phyloP scores from a whole-genome alignment of 2,888 invertebrate species.

The Drosophila anomelani region DNA sequence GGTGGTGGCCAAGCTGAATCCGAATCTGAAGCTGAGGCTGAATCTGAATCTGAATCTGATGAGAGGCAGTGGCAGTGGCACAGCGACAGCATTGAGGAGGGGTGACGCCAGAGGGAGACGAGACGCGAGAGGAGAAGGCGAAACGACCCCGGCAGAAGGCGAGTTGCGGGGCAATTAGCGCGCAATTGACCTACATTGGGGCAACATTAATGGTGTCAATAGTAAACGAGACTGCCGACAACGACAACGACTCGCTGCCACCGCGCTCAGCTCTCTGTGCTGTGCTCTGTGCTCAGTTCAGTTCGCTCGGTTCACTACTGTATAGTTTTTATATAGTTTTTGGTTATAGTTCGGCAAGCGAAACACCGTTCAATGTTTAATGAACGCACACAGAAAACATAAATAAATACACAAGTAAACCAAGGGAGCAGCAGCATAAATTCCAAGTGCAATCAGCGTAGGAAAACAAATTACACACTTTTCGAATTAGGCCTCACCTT shows the following conservation, averaged over 20 bases:
- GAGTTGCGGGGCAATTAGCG: slow-evolving; percentile 80
- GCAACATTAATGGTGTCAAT: slow-evolving; percentile 81
- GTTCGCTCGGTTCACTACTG: slow-evolving; percentile 17
- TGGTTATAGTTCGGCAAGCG: slow-evolving; percentile 52
- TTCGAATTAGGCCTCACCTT: slow-evolving; percentile 44
- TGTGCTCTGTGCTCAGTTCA: slow-evolving; percentile 4
- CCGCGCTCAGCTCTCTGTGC: slow-evolving; percentile 24
- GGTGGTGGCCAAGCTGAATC: slow-evolving; percentile 22
- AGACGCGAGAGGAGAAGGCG: slow-evolving; percentile 18
- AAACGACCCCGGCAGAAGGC: slow-evolving; percentile 59
- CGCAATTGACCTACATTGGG: slow-evolving; percentile 81
- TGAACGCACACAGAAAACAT: slow-evolving; percentile 55
- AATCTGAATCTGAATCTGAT: slow-evolving; percentile 13
- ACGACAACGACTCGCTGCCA: slow-evolving; percentile 34
- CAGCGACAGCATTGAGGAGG: slow-evolving; percentile 19
- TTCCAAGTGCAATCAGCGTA: slow-evolving; percentile 63
- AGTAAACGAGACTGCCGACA: slow-evolving; percentile 76
- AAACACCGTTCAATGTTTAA: slow-evolving; percentile 65
- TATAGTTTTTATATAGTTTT: slow-evolving; percentile 20
- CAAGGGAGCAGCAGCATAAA: slow-evolving; percentile 37
- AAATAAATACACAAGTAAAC: slow-evolving; percentile 22
- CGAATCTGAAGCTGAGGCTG: slow-evolving; percentile 7
- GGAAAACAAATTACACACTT: slow-evolving; percentile 45
- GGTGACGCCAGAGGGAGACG: slow-evolving; percentile 10
- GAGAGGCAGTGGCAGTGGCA: slow-evolving; percentile 37